Evolutionary conservation across 2,888 invertebrate genomes (phyloP), one percentile per base, ranked within the genome.

Genomic region (Steinernema hermaphroditum): DNA sequence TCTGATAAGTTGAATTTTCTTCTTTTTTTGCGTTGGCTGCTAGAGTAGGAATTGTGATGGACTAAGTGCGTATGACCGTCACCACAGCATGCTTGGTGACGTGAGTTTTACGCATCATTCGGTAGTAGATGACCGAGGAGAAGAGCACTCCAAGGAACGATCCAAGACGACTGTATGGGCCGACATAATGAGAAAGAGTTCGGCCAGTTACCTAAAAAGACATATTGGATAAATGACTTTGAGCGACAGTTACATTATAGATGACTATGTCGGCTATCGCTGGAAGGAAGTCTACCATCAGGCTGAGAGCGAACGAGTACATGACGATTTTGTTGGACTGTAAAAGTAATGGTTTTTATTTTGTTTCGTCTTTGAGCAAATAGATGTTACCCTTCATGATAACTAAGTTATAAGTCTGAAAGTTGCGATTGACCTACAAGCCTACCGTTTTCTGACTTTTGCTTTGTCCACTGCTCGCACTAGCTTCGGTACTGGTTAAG

Each of bases 391-490:
- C n/a, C n/a, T n/a, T n/a, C n/a, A n/a, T n/a, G 37, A 37, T 37
- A 12, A 37, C 12, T 37, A 37, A 12, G 4, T 37, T 8, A 12
- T 4, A 37, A 37, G 37, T 37, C 37, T 37, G 37, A 37, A 37
- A 12, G 37, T 8, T 37, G 37, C 6, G 37, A 37, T 37, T 12
- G 37, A 37, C 37, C 12, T 37, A 37, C 6, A 37, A 4, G 54
- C 62, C 4, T 62, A 62, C 62, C 29, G 32, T 29, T 34, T 62
- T 62, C 62, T 62, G 62, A 8, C 22, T 50, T 12, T 54, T 54
- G 4, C 32, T 12, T 32, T 37, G 37, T 37, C 37, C 37, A 8
- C 12, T 37, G 4, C 37, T 37, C 12, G n/a, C n/a, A n/a, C 37
- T 12, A 37, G 12, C 37, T 37, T 37, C 37, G 37, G 37, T 37